These are phyloP conservation scores for Dorcus hopei DNA, from an alignment of 2,888 invertebrate species.

Conservation along the genomic window DNA sequence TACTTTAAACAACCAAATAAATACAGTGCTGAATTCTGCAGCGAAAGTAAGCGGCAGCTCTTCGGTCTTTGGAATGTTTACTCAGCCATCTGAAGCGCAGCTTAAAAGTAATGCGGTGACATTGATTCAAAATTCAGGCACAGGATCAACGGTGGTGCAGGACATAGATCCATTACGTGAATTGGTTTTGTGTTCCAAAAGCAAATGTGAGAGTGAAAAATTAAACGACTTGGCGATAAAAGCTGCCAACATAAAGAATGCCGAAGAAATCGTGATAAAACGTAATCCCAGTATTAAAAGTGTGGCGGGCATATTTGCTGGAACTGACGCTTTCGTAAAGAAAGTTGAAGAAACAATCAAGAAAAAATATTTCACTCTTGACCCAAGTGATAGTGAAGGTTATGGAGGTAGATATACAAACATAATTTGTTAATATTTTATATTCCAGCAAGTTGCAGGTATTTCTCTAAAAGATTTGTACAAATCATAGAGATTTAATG, in stretches of 20 bases:
- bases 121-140: no score
- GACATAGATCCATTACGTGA: conserved; percentile 62
- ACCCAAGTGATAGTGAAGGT: conserved; percentile 65
- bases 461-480: no score
- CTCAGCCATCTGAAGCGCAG: conserved; percentile 38
- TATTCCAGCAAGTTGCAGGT: not conserved
- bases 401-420: conserved; percentile 53
- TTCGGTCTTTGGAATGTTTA: conserved; percentile 39
- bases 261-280: conserved; percentile 46
- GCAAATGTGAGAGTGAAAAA: conserved; percentile 48
- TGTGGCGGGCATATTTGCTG: conserved; percentile 46
- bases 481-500: not conserved
- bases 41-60: conserved; percentile 26
- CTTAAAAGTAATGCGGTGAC: no score
- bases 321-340: conserved; percentile 44
- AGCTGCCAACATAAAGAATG: conserved; percentile 58
- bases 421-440: not conserved
- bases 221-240: conserved; percentile 59
- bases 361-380: conserved; percentile 48
- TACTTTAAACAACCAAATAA: conserved; percentile 2
- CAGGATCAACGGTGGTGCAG: no score
- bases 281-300: conserved; percentile 38
- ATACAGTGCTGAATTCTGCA: not conserved
- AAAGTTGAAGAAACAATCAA: conserved; percentile 44
- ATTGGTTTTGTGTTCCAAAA: conserved; percentile 58